Evolutionary conservation across 2,113 vertebrate genomes (phyloP), one percentile per base, ranked within the genome.

Genomic region (Taurulus bubalis): DNA sequence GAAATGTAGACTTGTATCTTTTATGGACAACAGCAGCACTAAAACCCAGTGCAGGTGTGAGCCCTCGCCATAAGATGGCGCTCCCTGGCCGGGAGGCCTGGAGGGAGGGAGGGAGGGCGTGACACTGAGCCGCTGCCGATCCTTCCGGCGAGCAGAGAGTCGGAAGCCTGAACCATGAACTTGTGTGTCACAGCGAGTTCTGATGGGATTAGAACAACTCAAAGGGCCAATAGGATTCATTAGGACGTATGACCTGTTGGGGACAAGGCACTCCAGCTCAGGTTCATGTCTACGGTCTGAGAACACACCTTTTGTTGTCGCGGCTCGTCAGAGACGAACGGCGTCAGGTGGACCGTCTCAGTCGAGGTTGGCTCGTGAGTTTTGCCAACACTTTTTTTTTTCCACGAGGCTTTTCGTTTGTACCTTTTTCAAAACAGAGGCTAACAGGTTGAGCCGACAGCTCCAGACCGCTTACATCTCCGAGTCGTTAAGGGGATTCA

Each of bases 31-130:
- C 59, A n/a, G 24, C 32, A 2, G 22, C 2, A 1, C 9, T 22
- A 15, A 45, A 36, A 16, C 36, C 51, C 1, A 1, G 20, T 80
- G 87, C 51, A 78, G 64, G 72, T 0, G 0, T 10, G 28, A 51
- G 49, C 8, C 65, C 55, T 10, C 0, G 47, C 87, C 93, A 91
- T 73, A 6, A 85, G 90, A 70, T 86, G 92, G 92, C 80, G 32
- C 70, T 53, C 86, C 58, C 51, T 58, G 56, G 63, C 82, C 76
- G 55, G 15, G 11, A 58, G 79, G 77, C 40, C 4, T 45, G 24
- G 2, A n/a, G 20, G 51, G 40, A 12, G 49, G 10, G 47, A 9
- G 12, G n/a, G 34, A 30, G 47, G 75, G 42, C 8, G 30, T 47
- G 76, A 78, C 15, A 4, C 79, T 66, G 79, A 86, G 72, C 88